Evolutionary conservation across 2,888 invertebrate species (phyloP).

Genomic region (Oscheius myriophilus): DNA sequence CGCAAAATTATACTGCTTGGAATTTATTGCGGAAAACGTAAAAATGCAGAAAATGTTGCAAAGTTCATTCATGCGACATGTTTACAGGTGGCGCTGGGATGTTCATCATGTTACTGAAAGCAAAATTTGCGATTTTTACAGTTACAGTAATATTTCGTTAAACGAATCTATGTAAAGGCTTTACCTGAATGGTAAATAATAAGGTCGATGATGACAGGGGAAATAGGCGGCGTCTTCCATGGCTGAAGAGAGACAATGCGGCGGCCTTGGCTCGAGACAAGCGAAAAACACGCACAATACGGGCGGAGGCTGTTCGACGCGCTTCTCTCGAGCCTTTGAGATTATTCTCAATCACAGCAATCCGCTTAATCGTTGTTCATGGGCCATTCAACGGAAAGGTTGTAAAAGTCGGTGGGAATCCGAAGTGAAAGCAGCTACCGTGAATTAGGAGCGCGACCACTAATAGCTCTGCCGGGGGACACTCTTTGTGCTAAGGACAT

Average conservation of each 20-base stretch:
- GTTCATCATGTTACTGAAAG: too few species aligned
- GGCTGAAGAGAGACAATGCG: slow-evolving; percentile 15
- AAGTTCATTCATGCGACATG: too few species aligned
- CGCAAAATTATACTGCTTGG: too few species aligned
- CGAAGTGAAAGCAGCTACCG: background rate
- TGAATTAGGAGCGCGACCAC: slow-evolving; percentile 8
- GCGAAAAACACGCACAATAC: slow-evolving; percentile 25
- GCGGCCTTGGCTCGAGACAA: slow-evolving; percentile 27
- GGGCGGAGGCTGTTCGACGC: slow-evolving; percentile 8
- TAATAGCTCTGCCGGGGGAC: slow-evolving; percentile 23
- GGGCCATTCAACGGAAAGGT: slow-evolving; percentile 4
- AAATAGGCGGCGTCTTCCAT: slow-evolving; percentile 31
- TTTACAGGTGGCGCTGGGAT: too few species aligned
- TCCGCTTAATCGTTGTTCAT: slow-evolving; percentile 7
- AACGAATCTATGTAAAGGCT: slow-evolving; percentile 1
- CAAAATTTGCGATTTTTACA: too few species aligned
- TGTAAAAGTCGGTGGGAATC: slow-evolving; percentile 1
- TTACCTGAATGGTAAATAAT: slow-evolving; percentile 24
- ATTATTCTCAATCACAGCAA: too few species aligned
- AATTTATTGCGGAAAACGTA: too few species aligned
- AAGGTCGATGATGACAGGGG: slow-evolving; percentile 22
- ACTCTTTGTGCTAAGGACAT: background rate
- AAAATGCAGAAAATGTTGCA: too few species aligned
- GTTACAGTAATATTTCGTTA: too few species aligned
- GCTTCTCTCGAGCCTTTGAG: slow-evolving; percentile 1